Percentiles rank a stretch among this genome's conserved stretches.
phyloP scores from a whole-genome alignment of 2,888 invertebrate species.

The Cryptophagus acutangulus region DNA sequence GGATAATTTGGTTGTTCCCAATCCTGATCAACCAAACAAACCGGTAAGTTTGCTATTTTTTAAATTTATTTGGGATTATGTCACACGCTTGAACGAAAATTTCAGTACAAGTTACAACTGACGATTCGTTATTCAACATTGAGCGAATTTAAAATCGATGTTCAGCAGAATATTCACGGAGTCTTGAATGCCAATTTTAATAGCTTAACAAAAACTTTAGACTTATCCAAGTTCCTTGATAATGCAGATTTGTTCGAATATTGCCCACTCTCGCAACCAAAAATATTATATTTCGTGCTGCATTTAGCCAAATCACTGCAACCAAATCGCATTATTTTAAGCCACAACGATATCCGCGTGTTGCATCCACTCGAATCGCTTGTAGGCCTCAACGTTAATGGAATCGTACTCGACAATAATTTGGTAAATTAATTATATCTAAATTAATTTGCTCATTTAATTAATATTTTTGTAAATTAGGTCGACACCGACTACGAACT shows the following conservation, averaged over 20 bases:
- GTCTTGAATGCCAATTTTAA: slow-evolving; percentile 45
- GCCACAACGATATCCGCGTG: slow-evolving; percentile 39
- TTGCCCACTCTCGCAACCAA: slow-evolving; percentile 50
- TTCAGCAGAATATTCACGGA: slow-evolving; percentile 45
- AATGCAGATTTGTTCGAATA: slow-evolving; percentile 45
- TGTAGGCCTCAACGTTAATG: slow-evolving; percentile 25
- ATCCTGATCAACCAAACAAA: slow-evolving; percentile 28
- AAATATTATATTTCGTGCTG: slow-evolving; percentile 49
- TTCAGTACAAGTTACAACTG: slow-evolving; percentile 35
- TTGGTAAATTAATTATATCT: slow-evolving; percentile 27
- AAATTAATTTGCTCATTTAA: too few relatives aligned
- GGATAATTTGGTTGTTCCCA: slow-evolving; percentile 45
- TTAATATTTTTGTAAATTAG: too few relatives aligned
- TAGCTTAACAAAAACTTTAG: slow-evolving; percentile 35
- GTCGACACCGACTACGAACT: slow-evolving; percentile 28
- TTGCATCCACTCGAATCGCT: slow-evolving; percentile 40
- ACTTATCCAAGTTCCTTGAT: slow-evolving; percentile 48
- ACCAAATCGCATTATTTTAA: slow-evolving; percentile 35
- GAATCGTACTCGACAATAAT: slow-evolving; percentile 38
- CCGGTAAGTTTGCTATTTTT: slow-evolving; percentile 31
- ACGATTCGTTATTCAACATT: slow-evolving; percentile 48
- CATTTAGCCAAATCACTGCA: slow-evolving; percentile 36
- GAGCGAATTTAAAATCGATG: slow-evolving; percentile 47
- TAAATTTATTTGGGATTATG: not conserved
- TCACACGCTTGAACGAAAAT: slow-evolving; percentile 5